phyloP scores from a whole-genome alignment of 1,140 invertebrate species.

The Leptinotarsa texana region DNA sequence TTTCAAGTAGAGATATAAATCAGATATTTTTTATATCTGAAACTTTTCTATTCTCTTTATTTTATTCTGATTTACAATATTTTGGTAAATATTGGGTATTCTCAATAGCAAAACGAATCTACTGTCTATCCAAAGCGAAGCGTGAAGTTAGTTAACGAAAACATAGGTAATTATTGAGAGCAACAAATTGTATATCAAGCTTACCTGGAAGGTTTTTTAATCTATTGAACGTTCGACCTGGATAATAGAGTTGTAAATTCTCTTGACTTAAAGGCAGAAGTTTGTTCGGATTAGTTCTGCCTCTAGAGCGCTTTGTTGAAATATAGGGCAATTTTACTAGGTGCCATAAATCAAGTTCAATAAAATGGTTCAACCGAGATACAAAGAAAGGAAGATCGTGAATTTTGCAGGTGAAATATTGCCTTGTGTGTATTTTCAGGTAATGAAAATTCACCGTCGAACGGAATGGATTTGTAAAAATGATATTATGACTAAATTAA shows the following conservation, averaged over 20 bases:
- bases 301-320: background rate
- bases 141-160: background rate
- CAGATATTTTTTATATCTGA: no score
- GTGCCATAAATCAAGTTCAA: background rate
- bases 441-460: background rate
- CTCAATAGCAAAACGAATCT: background rate
- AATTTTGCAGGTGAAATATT: background rate
- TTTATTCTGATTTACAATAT: no score
- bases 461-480: no score
- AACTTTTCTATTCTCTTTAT: no score
- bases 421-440: background rate
- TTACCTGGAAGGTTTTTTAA: constrained; percentile 4
- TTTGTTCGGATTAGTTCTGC: background rate
- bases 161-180: background rate
- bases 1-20: no score
- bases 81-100: no score
- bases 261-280: background rate
- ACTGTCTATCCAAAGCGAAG: background rate
- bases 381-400: background rate
- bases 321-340: background rate
- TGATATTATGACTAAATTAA: no score
- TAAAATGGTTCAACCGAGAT: background rate
- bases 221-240: background rate
- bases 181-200: background rate
- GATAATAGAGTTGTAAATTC: constrained; percentile 1